Percentiles rank a stretch among this genome's conserved stretches.
Conservation (phyloP, 2,888 invertebrate genomes). For the Colostygia pectinataria region DNA sequence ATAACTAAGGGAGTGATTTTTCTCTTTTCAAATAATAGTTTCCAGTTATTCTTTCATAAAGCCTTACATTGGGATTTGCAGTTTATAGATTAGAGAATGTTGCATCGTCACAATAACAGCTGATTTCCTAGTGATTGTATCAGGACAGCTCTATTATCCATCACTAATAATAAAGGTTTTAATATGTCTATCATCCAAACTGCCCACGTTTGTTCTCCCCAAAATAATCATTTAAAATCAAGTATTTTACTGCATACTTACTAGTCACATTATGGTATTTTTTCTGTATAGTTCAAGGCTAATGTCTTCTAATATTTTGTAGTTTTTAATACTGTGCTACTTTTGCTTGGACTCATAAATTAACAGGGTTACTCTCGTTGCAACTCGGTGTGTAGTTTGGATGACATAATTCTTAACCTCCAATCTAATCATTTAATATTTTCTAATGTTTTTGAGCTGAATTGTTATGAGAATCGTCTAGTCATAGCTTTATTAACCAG, state of each 20-base stretch:
- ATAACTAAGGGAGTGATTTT: constrained; percentile 74
- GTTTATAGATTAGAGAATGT: constrained; percentile 82
- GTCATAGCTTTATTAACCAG: constrained; percentile 80
- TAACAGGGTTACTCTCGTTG: constrained; percentile 24
- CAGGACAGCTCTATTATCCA: constrained; percentile 83
- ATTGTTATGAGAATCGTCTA: constrained; percentile 57
- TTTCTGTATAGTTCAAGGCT: neutral
- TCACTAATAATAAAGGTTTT: constrained; percentile 75
- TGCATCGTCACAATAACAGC: constrained; percentile 83
- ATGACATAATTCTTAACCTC: constrained; percentile 49
- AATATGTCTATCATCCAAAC: constrained; percentile 67
- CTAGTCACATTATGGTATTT: neutral
- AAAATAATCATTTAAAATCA: constrained; percentile 16
- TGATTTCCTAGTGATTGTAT: constrained; percentile 78
- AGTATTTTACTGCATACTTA: constrained; percentile 12
- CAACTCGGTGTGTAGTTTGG: constrained; percentile 67
- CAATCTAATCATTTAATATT: constrained; percentile 23
- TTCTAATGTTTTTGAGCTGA: constrained; percentile 26
- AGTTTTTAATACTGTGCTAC: constrained; percentile 27
- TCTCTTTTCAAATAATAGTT: constrained; percentile 77
- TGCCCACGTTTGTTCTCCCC: constrained; percentile 55
- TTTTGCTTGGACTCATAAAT: constrained; percentile 24
- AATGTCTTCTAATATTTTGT: constrained; percentile 4
- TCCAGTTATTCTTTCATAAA: constrained; percentile 78
- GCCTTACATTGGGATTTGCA: constrained; percentile 81